A percentile compares a stretch with the other conserved stretches of the same genome.
Evolutionary conservation across 1,140 invertebrate genomes (phyloP).

Genomic region (Tetramorium simillimum): DNA sequence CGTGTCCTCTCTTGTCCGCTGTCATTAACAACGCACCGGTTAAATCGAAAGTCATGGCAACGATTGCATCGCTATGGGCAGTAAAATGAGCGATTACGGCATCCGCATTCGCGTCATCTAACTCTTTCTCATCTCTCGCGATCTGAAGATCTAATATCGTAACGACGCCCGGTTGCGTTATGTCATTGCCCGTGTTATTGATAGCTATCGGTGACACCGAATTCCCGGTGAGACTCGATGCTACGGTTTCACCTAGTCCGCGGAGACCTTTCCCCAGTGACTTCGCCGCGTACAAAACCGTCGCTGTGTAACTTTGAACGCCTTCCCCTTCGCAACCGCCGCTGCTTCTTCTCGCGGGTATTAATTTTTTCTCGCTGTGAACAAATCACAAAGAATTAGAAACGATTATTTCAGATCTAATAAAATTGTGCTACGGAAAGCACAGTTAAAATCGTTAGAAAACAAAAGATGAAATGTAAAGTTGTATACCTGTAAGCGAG

Average conservation of each 20-base stretch:
- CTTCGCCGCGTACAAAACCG: constrained; percentile 97
- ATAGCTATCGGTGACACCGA: constrained; percentile 81
- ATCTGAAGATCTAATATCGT: constrained; percentile 94
- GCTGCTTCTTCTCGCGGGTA: constrained; percentile 93
- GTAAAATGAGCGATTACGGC: constrained; percentile 97
- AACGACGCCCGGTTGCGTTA: constrained; percentile 92
- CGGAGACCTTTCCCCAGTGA: constrained; percentile 93
- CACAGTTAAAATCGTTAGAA: background rate
- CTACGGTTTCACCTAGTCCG: constrained; percentile 97
- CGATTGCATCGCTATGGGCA: constrained; percentile 96
- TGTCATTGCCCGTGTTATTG: constrained; percentile 83
- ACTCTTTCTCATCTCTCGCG: constrained; percentile 86
- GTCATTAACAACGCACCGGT: constrained; percentile 97
- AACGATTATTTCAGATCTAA: background rate
- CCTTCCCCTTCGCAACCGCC: constrained; percentile 92
- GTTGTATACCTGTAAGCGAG: constrained; percentile 87
- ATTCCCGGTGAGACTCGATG: constrained; percentile 93
- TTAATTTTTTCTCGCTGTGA: constrained; percentile 92
- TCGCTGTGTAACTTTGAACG: constrained; percentile 96
- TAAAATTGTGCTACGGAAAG: background rate
- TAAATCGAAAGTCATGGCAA: constrained; percentile 96
- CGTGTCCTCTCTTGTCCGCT: constrained; percentile 96
- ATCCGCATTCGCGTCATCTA: constrained; percentile 86
- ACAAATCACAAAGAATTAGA: constrained; percentile 6
- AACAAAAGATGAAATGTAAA: background rate